phyloP scores from a whole-genome alignment of 2,797 vertebrate genomes.

The Eptatretus atami region DNA sequence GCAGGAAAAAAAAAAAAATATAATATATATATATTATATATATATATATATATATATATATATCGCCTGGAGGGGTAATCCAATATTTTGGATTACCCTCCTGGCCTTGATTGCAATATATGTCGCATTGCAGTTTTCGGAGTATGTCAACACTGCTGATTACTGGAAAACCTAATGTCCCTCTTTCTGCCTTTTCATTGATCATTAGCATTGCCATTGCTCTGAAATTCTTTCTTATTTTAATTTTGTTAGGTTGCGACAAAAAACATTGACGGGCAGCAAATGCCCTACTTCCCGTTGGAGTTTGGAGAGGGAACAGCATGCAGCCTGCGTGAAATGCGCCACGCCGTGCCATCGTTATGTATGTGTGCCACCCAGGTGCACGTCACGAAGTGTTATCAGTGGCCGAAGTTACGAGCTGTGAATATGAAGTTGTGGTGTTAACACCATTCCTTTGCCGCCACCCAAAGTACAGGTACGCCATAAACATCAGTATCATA shows the following conservation, averaged over 20 bases:
- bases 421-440: constrained; percentile 88
- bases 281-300: constrained; percentile 57
- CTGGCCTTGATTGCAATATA: not conserved
- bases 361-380: constrained; percentile 88
- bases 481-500: no score
- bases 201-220: no score
- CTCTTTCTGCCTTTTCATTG: constrained; percentile 5
- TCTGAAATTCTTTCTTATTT: no score
- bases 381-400: constrained; percentile 92
- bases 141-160: not conserved
- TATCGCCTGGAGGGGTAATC: no score
- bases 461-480: constrained; percentile 71
- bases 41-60: no score
- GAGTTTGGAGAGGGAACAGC: constrained; percentile 76
- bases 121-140: not conserved
- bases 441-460: constrained; percentile 63
- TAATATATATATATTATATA: no score
- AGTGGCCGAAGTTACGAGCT: constrained; percentile 70
- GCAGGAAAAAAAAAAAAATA: no score
- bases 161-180: not conserved
- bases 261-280: constrained; percentile 89
- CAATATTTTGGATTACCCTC: not conserved
- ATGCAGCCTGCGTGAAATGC: constrained; percentile 42
- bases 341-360: constrained; percentile 38
- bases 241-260: constrained; percentile 27